These are phyloP conservation scores for Tamandua tetradactyla DNA, from an alignment of 2,797 vertebrate species.

Conservation along the genomic window DNA sequence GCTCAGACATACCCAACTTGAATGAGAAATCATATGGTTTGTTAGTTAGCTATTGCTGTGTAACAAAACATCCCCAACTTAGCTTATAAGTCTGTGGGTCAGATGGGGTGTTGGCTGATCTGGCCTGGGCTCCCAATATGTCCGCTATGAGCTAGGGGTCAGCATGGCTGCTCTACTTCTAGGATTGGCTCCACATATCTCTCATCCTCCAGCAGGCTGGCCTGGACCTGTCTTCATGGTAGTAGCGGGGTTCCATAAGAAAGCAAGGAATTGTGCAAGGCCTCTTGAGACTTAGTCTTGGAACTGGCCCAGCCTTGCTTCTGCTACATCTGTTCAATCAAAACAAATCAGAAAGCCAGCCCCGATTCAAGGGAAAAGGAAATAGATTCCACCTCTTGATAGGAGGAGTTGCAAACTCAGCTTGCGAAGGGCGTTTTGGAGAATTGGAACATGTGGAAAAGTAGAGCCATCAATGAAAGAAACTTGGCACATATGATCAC, in stretches of 20 bases:
- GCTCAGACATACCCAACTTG: background rate
- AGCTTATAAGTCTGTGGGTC: background rate
- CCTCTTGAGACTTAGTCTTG: background rate
- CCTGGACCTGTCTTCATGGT: no score
- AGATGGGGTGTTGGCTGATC: no score
- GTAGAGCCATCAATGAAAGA: background rate
- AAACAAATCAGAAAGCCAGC: background rate
- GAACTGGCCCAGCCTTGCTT: rapidly evolving
- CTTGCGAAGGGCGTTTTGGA: rapidly evolving
- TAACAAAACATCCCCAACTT: background rate
- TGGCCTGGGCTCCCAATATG: no score
- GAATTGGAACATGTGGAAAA: background rate
- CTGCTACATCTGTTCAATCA: background rate
- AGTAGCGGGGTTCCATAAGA: background rate
- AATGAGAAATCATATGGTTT: no score
- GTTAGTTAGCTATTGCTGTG: background rate
- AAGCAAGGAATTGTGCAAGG: background rate
- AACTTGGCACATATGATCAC: rapidly evolving
- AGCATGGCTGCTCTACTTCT: no score
- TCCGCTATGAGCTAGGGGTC: no score
- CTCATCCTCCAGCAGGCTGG: no score
- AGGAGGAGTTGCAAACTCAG: background rate
- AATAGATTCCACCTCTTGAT: no score
- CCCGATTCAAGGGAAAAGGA: background rate
- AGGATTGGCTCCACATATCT: no score